Percentiles rank a stretch among this genome's conserved stretches.
Conservation (phyloP, 2,888 invertebrate genomes). For the Eretmocerus hayati region DNA sequence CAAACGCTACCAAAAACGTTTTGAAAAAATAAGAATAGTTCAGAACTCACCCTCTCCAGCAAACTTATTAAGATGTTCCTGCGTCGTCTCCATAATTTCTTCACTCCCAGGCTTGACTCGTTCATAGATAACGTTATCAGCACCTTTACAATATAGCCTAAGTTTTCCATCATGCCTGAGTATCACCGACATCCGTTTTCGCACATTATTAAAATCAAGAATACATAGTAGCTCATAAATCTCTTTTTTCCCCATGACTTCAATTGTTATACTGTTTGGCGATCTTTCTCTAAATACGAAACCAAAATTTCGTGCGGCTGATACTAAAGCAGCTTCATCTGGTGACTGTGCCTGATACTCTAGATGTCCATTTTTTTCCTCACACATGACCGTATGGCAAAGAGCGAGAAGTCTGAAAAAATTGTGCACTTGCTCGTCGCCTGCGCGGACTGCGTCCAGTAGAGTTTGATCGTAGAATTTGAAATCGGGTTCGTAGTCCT, state of each 20-base stretch:
- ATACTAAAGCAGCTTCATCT: constrained; percentile 94
- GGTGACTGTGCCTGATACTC: constrained; percentile 96
- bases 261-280: constrained; percentile 88
- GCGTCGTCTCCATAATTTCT: constrained; percentile 73
- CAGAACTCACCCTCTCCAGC: constrained; percentile 72
- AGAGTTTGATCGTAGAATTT: constrained; percentile 87
- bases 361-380: constrained; percentile 72
- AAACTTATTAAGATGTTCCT: constrained; percentile 95
- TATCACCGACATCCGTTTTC: constrained; percentile 98
- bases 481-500: constrained; percentile 85
- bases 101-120: constrained; percentile 72
- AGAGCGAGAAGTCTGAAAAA: constrained; percentile 91
- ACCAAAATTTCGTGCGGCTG: constrained; percentile 97
- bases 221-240: constrained; percentile 95
- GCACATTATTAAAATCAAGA: constrained; percentile 97
- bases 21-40: too few relatives aligned
- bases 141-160: constrained; percentile 93
- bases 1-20: background rate
- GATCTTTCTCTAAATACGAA: constrained; percentile 93
- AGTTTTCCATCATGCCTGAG: constrained; percentile 74
- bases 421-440: constrained; percentile 68
- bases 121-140: constrained; percentile 96
- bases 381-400: constrained; percentile 99
- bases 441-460: constrained; percentile 71
- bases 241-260: constrained; percentile 74